Percentiles rank a stretch among this genome's conserved stretches.
These are phyloP conservation scores for Bemisia tabaci DNA, from an alignment of 1,140 invertebrate genomes.

Conservation along the genomic window DNA sequence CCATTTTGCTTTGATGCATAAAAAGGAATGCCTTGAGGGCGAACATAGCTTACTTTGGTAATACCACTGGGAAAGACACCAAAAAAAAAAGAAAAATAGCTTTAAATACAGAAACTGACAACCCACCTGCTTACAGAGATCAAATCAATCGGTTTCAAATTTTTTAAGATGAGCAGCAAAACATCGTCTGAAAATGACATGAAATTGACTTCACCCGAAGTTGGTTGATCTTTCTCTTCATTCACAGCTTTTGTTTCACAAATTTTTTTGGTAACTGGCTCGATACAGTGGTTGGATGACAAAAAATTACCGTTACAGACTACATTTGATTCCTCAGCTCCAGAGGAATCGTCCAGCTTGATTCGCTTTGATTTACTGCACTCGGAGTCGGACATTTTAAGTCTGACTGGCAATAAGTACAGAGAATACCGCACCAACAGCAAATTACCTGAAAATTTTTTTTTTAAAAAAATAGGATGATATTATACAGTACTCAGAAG, in stretches of 20 bases:
- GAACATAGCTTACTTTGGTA: no score
- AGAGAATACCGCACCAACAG: no score
- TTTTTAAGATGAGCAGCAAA: not conserved
- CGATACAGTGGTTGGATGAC: not conserved
- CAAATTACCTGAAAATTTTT: no score
- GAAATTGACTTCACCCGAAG: not conserved
- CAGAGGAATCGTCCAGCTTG: not conserved
- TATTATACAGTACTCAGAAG: no score
- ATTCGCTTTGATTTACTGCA: not conserved
- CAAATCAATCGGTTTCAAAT: not conserved
- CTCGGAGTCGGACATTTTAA: not conserved
- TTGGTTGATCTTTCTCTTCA: not conserved
- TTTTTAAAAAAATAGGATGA: no score
- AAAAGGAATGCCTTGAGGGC: no score
- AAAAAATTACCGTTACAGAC: not conserved
- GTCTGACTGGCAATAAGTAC: no score
- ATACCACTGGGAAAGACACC: no score
- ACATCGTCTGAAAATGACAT: constrained; percentile 1
- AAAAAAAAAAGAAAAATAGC: not conserved
- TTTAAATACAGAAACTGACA: no score
- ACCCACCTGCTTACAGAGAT: not conserved
- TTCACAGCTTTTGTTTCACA: not conserved
- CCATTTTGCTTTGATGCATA: no score
- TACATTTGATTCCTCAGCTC: not conserved
- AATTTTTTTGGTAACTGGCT: not conserved